Evolutionary conservation across 2,888 invertebrate genomes (phyloP), one percentile per base, ranked within the genome.

Genomic region (Geotrupes spiniger): DNA sequence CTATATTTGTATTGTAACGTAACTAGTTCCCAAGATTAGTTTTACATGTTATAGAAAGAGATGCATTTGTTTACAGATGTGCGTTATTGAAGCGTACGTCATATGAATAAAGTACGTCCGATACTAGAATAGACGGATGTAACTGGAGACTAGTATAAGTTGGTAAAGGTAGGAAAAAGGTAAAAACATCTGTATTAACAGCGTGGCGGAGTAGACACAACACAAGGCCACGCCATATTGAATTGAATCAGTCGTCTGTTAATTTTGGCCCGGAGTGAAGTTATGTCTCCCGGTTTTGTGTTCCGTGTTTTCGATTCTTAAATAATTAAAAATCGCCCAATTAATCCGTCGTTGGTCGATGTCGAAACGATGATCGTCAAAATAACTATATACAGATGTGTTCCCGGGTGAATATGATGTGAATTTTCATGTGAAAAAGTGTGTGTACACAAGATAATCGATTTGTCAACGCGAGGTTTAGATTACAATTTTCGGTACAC

Each of bases 161-260:
- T 58, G 62, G 61, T 58, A 61, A 60, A 58, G 51, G 56, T 55
- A 52, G 51, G 50, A 54, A 53, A 54, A 58, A 52, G 56, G 58
- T 54, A 54, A 54, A 53, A 52, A 50, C 58, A 62, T 62, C 60
- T 54, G 53, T 50, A 53, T 56, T 57, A 54, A 59, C 57, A 55
- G 57, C 60, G 58, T 44, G 51, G 47, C 51, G 42, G 45, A 42
- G 48, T 55, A 68, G 67, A 66, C 66, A 67, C 64, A 71, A 71
- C 70, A 74, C 74, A 75, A 76, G 76, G 75, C 74, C 76, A 71
- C 75, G 77, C 78, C 78, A 79, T 79, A 76, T 75, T 74, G 75
- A 73, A 74, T 78, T 77, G 78, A 76, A 77, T 77, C 77, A 76
- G 76, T 77, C 68, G 70, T 71, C 69, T 76, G 76, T 78, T 76